These are phyloP conservation scores for Falco biarmicus DNA, from an alignment of 2,797 vertebrate genomes.

Conservation along the genomic window DNA sequence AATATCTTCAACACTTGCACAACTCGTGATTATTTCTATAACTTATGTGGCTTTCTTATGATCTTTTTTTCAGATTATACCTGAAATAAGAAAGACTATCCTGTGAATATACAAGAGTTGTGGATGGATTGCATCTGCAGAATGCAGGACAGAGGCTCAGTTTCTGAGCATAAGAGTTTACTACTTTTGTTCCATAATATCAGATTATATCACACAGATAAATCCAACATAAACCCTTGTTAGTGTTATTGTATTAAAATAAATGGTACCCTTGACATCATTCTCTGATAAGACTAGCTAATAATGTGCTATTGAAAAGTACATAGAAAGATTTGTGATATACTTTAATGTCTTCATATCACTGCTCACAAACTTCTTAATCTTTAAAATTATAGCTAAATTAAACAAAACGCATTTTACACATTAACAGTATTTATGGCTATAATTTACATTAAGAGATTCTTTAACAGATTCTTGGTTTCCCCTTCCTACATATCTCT, in stretches of 20 bases:
- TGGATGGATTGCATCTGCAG: background rate
- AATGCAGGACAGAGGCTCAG: background rate
- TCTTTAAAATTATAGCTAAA: background rate
- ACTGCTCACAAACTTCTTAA: background rate
- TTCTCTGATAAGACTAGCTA: background rate
- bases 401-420: background rate
- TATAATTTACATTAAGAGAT: background rate
- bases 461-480: background rate
- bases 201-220: background rate
- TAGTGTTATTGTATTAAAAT: background rate
- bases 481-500: fast-evolving
- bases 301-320: background rate
- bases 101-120: background rate
- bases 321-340: background rate
- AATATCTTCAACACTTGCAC: background rate
- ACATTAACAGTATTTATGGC: background rate
- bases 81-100: background rate
- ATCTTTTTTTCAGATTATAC: background rate
- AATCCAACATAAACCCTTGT: background rate
- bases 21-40: background rate
- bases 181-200: background rate
- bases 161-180: background rate
- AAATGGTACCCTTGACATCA: background rate
- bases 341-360: background rate
- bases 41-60: background rate